These are phyloP conservation scores for Phylloscopus collybita DNA, from an alignment of 2,797 vertebrate genomes.

Conservation along the genomic window DNA sequence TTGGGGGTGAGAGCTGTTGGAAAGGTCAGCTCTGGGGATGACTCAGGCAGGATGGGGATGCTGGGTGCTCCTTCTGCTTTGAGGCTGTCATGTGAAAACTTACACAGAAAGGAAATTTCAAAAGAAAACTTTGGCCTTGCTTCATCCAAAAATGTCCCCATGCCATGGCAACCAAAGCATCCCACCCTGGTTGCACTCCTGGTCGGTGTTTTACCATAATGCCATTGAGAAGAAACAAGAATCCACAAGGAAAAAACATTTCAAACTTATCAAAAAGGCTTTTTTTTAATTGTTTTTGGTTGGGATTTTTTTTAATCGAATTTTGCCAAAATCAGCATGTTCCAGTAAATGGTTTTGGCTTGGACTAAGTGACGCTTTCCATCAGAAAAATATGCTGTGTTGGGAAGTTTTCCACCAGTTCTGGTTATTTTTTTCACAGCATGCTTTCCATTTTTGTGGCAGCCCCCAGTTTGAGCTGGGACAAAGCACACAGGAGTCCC, in stretches of 20 bases:
- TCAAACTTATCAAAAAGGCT: background rate
- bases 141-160: background rate
- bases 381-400: background rate
- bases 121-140: background rate
- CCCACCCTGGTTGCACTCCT: background rate
- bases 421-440: background rate
- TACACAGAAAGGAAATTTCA: background rate
- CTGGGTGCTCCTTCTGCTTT: background rate
- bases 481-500: background rate
- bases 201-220: background rate
- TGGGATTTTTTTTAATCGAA: background rate
- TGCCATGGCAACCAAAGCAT: background rate
- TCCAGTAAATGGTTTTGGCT: slow-evolving; percentile 37
- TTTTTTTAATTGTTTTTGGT: background rate
- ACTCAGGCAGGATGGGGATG: background rate
- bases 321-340: slow-evolving; percentile 54
- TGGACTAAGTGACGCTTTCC: slow-evolving; percentile 25
- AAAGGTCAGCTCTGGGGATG: background rate
- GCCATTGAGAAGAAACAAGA: background rate
- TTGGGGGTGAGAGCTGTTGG: background rate
- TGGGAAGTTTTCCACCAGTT: background rate
- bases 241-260: background rate
- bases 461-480: background rate
- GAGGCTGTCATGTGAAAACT: background rate
- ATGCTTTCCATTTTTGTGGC: slow-evolving; percentile 54